These are phyloP conservation scores for Endotricha flammealis DNA, from an alignment of 2,888 invertebrate species.

Conservation along the genomic window DNA sequence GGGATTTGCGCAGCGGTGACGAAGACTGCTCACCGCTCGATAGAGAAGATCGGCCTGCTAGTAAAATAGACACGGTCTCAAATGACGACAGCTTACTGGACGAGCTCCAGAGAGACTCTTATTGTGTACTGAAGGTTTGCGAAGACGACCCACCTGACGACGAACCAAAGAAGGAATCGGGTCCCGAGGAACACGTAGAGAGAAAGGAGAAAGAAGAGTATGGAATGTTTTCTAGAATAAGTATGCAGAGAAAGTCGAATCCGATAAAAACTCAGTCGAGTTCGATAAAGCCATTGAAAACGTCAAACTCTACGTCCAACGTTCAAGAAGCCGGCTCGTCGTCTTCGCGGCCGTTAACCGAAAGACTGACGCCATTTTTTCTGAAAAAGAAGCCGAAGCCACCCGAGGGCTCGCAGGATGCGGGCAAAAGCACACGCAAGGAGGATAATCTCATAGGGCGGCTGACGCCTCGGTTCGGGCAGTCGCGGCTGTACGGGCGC, in stretches of 20 bases:
- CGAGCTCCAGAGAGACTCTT: constrained; percentile 60
- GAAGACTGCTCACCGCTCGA: constrained; percentile 11
- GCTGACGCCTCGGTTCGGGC: constrained; percentile 66
- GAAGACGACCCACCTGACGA: constrained; percentile 43
- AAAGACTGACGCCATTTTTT: constrained; percentile 68
- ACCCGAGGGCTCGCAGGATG: constrained; percentile 37
- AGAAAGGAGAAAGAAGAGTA: constrained; percentile 34
- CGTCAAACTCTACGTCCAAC: constrained; percentile 67
- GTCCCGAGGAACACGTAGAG: constrained; percentile 23
- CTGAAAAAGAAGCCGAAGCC: constrained; percentile 64
- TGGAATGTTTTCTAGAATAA: constrained; percentile 59
- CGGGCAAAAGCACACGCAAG: constrained; percentile 37
- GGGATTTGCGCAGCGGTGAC: constrained; percentile 6
- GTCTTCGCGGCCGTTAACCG: constrained; percentile 55
- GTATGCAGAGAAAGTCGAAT: constrained; percentile 67
- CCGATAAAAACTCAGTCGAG: constrained; percentile 56
- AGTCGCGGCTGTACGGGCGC: constrained; percentile 60
- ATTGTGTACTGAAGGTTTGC: constrained; percentile 62
- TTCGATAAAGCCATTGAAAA: constrained; percentile 51
- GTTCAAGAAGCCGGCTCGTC: constrained; percentile 58
- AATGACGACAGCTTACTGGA: constrained; percentile 67
- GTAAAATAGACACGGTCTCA: constrained; percentile 34
- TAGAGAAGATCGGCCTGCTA: constrained; percentile 15
- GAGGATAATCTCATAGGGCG: constrained; percentile 66
- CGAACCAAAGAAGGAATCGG: constrained; percentile 11